A percentile compares a stretch with the other conserved stretches of the same genome.
Evolutionary conservation across 2,797 vertebrate species (phyloP).

Genomic region (Eidolon dupreanum): DNA sequence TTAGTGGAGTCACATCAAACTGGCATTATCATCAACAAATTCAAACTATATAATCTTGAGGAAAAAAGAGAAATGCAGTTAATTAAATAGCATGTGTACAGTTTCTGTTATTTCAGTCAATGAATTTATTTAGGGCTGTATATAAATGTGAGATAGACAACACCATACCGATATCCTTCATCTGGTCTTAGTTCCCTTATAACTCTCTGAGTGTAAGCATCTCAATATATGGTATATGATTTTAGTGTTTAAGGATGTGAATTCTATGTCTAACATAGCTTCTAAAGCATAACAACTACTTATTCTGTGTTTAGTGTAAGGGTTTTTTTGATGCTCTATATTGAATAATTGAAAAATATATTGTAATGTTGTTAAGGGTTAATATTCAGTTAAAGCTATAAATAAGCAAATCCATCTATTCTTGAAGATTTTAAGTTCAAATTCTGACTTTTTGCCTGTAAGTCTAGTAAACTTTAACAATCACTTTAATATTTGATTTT

Average conservation of each 20-base stretch:
- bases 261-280: neutral
- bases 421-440: neutral
- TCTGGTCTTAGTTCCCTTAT: neutral
- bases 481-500: neutral
- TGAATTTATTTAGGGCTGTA: neutral
- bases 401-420: neutral
- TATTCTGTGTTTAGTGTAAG: neutral
- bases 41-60: neutral
- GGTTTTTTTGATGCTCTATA: neutral
- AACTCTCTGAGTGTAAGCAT: neutral
- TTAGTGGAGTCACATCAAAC: neutral
- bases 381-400: conserved; percentile 11
- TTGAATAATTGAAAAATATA: neutral
- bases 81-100: neutral
- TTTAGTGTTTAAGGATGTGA: neutral
- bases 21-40: neutral
- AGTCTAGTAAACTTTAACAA: neutral
- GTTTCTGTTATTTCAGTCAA: neutral
- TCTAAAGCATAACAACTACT: neutral
- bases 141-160: neutral
- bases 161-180: neutral
- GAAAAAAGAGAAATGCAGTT: neutral
- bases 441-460: neutral
- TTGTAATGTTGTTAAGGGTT: neutral
- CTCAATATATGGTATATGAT: neutral